These are phyloP conservation scores for Malurus leucopterus DNA, from an alignment of 2,797 vertebrate species.

Conservation along the genomic window DNA sequence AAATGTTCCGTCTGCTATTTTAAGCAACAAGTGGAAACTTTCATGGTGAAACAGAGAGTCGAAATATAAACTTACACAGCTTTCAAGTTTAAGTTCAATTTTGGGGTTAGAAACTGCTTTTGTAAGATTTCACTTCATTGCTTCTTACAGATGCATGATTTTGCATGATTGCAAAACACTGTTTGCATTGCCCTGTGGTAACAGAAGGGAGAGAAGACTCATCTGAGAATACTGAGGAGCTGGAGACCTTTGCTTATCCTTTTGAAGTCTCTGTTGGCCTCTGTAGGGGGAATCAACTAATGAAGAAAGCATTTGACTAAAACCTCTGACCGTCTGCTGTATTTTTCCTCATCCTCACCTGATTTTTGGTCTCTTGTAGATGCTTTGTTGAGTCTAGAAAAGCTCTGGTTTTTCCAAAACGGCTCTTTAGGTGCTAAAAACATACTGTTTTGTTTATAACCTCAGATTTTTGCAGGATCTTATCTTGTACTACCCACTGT, in stretches of 20 bases:
- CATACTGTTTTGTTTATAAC: background rate
- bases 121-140: background rate
- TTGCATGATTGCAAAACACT: background rate
- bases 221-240: background rate
- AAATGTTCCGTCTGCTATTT: conserved; percentile 47
- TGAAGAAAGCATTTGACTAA: background rate
- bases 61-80: conserved; percentile 51
- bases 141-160: background rate
- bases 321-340: background rate
- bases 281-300: background rate
- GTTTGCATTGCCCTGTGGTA: background rate
- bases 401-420: background rate
- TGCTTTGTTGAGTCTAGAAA: background rate
- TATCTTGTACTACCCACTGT: background rate
- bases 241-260: background rate
- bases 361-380: background rate
- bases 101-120: conserved; percentile 16
- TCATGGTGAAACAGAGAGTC: conserved; percentile 33
- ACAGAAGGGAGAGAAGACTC: background rate
- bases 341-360: background rate
- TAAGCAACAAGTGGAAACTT: conserved; percentile 54
- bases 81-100: conserved; percentile 33
- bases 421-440: background rate
- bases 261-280: background rate
- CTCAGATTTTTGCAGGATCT: background rate